Percentiles rank a stretch among this genome's conserved stretches.
These are phyloP conservation scores for Drosophila jambulina DNA, from an alignment of 1,140 invertebrate species.

Conservation along the genomic window DNA sequence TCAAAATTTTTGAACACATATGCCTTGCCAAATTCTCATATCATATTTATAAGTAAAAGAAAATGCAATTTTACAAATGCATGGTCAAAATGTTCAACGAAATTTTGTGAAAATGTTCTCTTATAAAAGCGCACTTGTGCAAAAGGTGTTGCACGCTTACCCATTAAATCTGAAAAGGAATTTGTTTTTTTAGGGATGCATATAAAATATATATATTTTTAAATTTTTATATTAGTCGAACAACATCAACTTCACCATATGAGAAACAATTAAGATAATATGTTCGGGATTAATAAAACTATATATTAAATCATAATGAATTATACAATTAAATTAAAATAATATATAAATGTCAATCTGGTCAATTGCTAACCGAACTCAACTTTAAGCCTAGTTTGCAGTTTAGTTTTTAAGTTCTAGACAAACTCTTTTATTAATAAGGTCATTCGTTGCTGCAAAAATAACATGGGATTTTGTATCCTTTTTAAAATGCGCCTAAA, in stretches of 20 bases:
- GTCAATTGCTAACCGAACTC: neutral
- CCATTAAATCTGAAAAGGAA: constrained; percentile 9
- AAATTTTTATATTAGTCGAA: neutral
- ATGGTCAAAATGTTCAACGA: constrained; percentile 18
- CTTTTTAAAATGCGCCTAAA: neutral
- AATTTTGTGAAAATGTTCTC: constrained; percentile 32
- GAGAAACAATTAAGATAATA: neutral
- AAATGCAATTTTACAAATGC: constrained; percentile 64
- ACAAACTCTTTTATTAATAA: neutral
- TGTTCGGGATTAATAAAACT: neutral
- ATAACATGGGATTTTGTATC: neutral
- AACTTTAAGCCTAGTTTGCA: neutral
- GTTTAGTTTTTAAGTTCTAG: neutral
- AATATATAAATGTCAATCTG: neutral
- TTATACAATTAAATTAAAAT: neutral
- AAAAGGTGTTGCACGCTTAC: constrained; percentile 21
- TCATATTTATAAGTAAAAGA: constrained; percentile 67
- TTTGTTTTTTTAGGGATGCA: constrained; percentile 13
- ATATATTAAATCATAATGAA: neutral
- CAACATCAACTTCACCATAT: neutral
- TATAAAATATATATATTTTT: neutral
- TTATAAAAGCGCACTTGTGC: constrained; percentile 34
- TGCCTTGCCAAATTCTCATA: constrained; percentile 53
- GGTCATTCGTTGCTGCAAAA: neutral
- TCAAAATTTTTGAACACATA: constrained; percentile 42